These are phyloP conservation scores for Amphimedon queenslandica DNA, from an alignment of 37 sponge, comb jelly and placozoan genomes.

Conservation along the genomic window DNA sequence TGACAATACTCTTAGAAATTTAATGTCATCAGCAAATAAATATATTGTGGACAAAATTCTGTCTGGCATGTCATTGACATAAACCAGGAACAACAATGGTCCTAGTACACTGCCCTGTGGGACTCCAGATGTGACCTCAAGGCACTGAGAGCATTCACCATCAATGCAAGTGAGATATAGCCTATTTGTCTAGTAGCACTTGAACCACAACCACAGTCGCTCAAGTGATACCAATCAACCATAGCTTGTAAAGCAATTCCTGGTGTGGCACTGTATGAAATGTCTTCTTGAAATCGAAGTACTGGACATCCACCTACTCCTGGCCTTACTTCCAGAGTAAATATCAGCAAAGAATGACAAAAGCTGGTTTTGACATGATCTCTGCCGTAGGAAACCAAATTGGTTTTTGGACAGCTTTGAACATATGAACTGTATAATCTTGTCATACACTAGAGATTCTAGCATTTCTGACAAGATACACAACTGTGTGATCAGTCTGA, in stretches of 20 bases:
- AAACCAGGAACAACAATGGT: too few relatives aligned
- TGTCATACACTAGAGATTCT: too few relatives aligned
- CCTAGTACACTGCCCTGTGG: too few relatives aligned
- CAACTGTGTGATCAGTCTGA: too few relatives aligned
- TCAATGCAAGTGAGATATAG: slow-evolving; percentile 2
- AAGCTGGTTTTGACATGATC: slow-evolving; percentile 8
- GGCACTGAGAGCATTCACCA: not conserved
- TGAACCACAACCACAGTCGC: slow-evolving; percentile 9
- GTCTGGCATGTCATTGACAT: too few relatives aligned
- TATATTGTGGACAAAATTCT: too few relatives aligned
- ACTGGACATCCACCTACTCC: slow-evolving; percentile 15
- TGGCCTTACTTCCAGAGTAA: not conserved
- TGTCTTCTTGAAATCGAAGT: too few relatives aligned
- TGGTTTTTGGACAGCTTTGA: not conserved
- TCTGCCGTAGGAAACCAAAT: slow-evolving; percentile 3
- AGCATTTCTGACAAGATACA: not conserved
- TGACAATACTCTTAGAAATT: too few relatives aligned
- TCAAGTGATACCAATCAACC: slow-evolving; percentile 32
- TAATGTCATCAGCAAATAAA: too few relatives aligned
- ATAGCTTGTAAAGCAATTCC: too few relatives aligned
- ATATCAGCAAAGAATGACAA: not conserved
- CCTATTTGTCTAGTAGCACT: not conserved
- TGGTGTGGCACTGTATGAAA: too few relatives aligned
- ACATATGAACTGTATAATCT: not conserved
- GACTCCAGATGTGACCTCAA: slow-evolving; percentile 20